A percentile compares a stretch with the other conserved stretches of the same genome.
Conservation (phyloP, 2,113 vertebrate species). For the Lichenostomus cassidix region DNA sequence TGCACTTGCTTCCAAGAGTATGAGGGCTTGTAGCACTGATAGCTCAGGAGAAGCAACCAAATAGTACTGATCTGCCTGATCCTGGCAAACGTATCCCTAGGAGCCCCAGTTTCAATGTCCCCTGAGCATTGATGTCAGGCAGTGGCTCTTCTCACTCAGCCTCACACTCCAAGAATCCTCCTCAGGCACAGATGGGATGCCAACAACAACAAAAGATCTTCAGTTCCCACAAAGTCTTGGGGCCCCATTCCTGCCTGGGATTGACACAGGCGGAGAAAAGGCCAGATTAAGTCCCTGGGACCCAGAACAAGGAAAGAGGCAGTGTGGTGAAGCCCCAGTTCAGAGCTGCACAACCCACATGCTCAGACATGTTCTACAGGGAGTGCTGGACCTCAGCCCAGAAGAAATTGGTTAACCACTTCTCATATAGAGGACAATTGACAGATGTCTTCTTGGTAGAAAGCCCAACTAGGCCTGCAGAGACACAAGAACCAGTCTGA, state of each 20-base stretch:
- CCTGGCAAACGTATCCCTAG: not conserved
- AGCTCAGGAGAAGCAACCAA: not conserved
- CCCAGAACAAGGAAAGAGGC: not conserved
- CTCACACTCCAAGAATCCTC: not conserved
- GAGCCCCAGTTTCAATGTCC: not conserved
- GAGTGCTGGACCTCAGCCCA: not conserved
- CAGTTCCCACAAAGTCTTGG: not conserved
- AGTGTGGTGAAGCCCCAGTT: not conserved
- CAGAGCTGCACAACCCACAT: not conserved
- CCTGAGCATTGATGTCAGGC: not conserved
- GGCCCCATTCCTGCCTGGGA: not conserved
- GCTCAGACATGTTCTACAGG: not conserved
- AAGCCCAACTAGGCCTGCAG: not conserved
- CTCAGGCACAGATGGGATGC: not conserved
- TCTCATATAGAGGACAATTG: not conserved
- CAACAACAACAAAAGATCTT: not conserved
- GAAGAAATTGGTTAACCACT: slow-evolving; percentile 6
- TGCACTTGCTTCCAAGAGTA: not conserved
- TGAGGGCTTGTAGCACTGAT: not conserved
- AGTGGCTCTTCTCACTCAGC: not conserved
- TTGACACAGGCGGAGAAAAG: fast-evolving
- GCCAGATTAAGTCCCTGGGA: not conserved
- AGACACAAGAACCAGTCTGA: slow-evolving; percentile 8
- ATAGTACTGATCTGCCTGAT: not conserved
- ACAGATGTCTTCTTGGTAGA: not conserved